Percentiles rank a stretch among this genome's conserved stretches.
Evolutionary conservation across 2,113 vertebrate genomes (phyloP).

Genomic region (Eptatretus burgeri): DNA sequence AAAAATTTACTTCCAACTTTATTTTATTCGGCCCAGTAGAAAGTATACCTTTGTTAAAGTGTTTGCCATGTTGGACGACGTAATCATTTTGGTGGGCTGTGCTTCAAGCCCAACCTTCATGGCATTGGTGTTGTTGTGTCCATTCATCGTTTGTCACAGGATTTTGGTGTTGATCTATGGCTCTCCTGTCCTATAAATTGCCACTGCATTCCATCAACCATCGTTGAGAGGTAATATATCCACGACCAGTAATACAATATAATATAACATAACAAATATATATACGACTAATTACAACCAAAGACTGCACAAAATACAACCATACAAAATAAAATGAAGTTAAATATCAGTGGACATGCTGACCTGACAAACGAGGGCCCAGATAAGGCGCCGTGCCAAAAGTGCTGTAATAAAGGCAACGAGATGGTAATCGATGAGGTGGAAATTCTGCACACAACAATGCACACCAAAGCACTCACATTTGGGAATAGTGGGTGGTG

Average conservation of each 20-base stretch:
- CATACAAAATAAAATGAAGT: background rate
- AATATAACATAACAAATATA: too few relatives aligned
- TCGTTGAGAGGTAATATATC: background rate
- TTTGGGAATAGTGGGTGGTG: too few relatives aligned
- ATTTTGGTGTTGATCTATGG: background rate
- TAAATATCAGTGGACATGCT: conserved; percentile 11
- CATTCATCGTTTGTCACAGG: background rate
- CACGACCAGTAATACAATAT: too few relatives aligned
- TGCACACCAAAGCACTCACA: too few relatives aligned
- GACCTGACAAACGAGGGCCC: conserved; percentile 88
- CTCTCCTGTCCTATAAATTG: background rate
- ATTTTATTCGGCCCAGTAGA: too few relatives aligned
- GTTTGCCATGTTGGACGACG: too few relatives aligned
- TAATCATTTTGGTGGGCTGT: too few relatives aligned
- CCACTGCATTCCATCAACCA: background rate
- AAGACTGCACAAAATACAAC: conserved; percentile 11
- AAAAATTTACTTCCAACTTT: too few relatives aligned
- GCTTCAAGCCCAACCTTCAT: too few relatives aligned
- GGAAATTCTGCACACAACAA: conserved; percentile 45
- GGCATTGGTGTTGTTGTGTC: too few relatives aligned
- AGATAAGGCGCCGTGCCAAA: conserved; percentile 77
- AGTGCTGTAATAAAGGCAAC: conserved; percentile 89
- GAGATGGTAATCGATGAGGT: conserved; percentile 89
- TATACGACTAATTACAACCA: too few relatives aligned
- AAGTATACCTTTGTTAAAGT: too few relatives aligned